These are phyloP conservation scores for Drosophila setosimentum DNA, from an alignment of 2,888 invertebrate genomes.

Conservation along the genomic window DNA sequence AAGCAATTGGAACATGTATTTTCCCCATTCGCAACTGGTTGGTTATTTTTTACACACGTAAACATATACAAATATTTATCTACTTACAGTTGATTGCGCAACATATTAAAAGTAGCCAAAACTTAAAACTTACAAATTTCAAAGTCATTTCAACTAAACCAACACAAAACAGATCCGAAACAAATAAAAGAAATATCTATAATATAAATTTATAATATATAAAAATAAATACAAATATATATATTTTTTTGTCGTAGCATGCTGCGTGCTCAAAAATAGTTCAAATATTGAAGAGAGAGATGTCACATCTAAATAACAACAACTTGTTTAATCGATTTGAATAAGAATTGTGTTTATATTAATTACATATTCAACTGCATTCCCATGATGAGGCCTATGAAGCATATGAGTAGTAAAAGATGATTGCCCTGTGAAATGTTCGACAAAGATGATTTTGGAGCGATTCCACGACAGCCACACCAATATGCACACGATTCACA, in stretches of 20 bases:
- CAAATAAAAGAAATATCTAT: background rate
- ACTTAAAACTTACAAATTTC: background rate
- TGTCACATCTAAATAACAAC: background rate
- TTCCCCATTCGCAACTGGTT: background rate
- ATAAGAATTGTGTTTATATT: background rate
- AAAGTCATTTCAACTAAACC: background rate
- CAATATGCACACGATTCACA: conserved; percentile 6
- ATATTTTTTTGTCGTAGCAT: background rate
- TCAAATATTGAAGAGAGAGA: background rate
- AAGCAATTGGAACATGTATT: conserved; percentile 7
- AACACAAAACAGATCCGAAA: too few relatives aligned
- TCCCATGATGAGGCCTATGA: background rate
- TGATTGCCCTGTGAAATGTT: too few relatives aligned
- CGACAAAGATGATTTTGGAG: background rate
- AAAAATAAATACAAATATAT: background rate
- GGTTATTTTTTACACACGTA: background rate
- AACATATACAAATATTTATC: background rate
- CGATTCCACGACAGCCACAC: background rate
- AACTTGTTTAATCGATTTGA: background rate
- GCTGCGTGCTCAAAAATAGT: background rate
- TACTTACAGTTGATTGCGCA: conserved; percentile 3
- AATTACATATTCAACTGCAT: background rate
- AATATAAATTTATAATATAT: background rate
- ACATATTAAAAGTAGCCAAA: background rate
- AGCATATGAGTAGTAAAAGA: background rate